Evolutionary conservation across 1,140 invertebrate species (phyloP), one percentile per base, ranked within the genome.

Genomic region (Diachasmimorpha longicaudata): DNA sequence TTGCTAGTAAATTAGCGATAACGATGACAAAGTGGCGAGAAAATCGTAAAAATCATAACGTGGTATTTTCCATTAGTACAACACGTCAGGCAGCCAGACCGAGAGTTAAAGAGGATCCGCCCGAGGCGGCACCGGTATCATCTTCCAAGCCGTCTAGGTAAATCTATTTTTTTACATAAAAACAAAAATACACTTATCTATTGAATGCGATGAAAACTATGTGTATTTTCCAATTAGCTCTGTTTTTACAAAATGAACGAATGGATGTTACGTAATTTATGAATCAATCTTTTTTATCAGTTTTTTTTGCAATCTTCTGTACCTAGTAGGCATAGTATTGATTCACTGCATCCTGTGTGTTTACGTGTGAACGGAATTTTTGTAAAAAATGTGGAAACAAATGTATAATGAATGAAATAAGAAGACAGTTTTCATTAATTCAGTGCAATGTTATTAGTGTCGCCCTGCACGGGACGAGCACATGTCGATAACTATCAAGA

Each of bases 1-100:
- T 23, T 48, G 42, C 11, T 6, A 1, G 16, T 48, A 71, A 21
- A 44, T 70, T 70, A 31, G 25, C 11, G 10, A 23, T 8, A 58
- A 37, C 31, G 37, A n/a, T 63, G 23, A 55, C 48, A 48, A 48
- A 52, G 31, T 42, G 36, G 25, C 14, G 72, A 63, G 70, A 72
- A 23, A 23, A 55, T 75, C 48, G 79, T 81, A 80, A 69, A 79
- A 80, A 82, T 86, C 84, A 88, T 85, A 90, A 89, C 84, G 82
- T 86, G 25, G 19, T 78, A 90, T 90, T 87, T 92, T 92, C 87
- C 88, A 92, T 77, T 91, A 91, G 86, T 93, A 93, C 84, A 88
- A 91, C 83, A 91, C 93, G 88, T 90, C 90, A 82, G 88, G 91
- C 78, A 87, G 90, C 74, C 89, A 91, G 81, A 90, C 90, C 77